A percentile compares a stretch with the other conserved stretches of the same genome.
These are phyloP conservation scores for Eupeodes latifasciatus DNA, from an alignment of 2,888 invertebrate genomes.

Conservation along the genomic window DNA sequence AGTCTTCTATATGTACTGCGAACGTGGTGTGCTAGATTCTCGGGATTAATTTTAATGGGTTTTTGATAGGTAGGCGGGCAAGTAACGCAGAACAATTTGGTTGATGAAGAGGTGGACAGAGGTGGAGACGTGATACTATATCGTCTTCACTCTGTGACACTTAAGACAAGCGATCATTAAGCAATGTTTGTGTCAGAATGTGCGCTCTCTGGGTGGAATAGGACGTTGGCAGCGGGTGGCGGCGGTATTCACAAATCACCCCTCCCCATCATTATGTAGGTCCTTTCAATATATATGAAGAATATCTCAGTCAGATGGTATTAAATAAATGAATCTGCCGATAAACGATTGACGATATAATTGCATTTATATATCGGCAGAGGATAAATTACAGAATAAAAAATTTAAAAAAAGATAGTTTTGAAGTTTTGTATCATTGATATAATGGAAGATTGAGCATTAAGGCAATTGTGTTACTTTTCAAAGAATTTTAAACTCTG, in stretches of 20 bases:
- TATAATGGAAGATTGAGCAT: slow-evolving; percentile 45
- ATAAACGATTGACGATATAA: slow-evolving; percentile 70
- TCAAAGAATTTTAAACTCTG: background rate
- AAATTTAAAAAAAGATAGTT: slow-evolving; percentile 39
- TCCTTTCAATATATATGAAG: background rate
- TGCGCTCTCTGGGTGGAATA: background rate
- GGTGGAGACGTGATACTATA: slow-evolving; percentile 45
- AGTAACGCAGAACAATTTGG: slow-evolving; percentile 40
- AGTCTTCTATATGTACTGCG: background rate
- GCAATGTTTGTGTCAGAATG: slow-evolving; percentile 53
- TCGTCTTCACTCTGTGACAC: slow-evolving; percentile 48
- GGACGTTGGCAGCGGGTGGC: background rate
- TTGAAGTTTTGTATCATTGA: slow-evolving; percentile 44
- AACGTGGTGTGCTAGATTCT: slow-evolving; percentile 63
- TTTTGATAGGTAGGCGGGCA: slow-evolving; percentile 74
- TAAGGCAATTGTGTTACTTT: slow-evolving; percentile 38
- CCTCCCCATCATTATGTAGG: background rate
- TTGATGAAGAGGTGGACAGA: slow-evolving; percentile 58
- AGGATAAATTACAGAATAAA: background rate
- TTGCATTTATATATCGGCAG: slow-evolving; percentile 55
- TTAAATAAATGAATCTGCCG: slow-evolving; percentile 66
- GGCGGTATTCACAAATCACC: no score
- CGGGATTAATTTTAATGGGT: slow-evolving; percentile 74
- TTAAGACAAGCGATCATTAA: slow-evolving; percentile 67
- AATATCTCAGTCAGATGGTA: slow-evolving; percentile 45